Percentiles rank a stretch among this genome's conserved stretches.
Conservation (phyloP, 2,113 vertebrate genomes). For the Neofelis nebulosa region DNA sequence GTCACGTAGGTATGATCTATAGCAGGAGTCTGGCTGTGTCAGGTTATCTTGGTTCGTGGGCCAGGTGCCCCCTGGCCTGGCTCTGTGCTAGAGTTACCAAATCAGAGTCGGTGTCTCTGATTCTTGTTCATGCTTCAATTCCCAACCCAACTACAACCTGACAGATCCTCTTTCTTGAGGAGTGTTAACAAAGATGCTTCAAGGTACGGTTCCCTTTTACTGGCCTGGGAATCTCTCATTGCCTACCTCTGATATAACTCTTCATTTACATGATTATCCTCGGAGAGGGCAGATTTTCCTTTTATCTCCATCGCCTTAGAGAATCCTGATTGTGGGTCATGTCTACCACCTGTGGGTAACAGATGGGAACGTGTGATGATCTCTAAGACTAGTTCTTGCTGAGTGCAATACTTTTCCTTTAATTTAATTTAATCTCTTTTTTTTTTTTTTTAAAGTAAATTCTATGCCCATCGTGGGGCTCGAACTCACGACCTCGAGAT, state of each 20-base stretch:
- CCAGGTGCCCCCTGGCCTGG: not conserved
- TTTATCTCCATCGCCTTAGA: not conserved
- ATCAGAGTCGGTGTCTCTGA: not conserved
- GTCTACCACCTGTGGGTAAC: not conserved
- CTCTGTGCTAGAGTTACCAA: not conserved
- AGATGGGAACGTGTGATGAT: not conserved
- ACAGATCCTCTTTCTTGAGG: not conserved
- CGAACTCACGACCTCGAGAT: not conserved
- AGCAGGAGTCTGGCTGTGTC: not conserved
- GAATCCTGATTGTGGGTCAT: not conserved
- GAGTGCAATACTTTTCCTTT: not conserved
- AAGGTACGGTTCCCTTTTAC: not conserved
- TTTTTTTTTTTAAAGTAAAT: not conserved
- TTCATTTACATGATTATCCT: not conserved
- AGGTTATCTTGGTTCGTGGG: not conserved
- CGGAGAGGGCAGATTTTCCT: not conserved
- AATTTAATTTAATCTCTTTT: not conserved
- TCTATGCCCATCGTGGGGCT: not conserved
- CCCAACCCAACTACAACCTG: not conserved
- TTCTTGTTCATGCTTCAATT: not conserved
- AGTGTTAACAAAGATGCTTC: not conserved
- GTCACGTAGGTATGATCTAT: not conserved
- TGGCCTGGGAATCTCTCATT: not conserved
- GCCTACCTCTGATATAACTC: not conserved
- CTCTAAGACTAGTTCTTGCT: not conserved